Percentiles rank a stretch among this genome's conserved stretches.
These are phyloP conservation scores for Eupithecia dodoneata DNA, from an alignment of 2,888 invertebrate genomes.

Conservation along the genomic window DNA sequence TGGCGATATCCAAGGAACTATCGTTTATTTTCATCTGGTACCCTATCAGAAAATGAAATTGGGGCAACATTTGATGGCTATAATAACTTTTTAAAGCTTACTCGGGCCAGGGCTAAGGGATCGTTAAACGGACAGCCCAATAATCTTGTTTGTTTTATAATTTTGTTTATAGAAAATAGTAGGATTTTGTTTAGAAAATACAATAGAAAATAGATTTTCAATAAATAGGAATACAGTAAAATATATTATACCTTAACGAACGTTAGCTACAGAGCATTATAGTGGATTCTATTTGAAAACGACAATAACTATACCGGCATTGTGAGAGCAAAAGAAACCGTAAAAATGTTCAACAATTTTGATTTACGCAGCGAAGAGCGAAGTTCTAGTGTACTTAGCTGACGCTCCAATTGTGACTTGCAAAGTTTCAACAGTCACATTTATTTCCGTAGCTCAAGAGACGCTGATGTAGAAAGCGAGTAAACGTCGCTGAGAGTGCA, in stretches of 20 bases:
- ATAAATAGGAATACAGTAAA: not conserved
- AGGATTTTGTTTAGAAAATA: not conserved
- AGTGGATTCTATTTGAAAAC: not conserved
- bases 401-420: slow-evolving; percentile 26
- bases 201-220: not conserved
- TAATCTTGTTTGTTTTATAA: slow-evolving; percentile 62
- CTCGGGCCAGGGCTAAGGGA: slow-evolving; percentile 55
- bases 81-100: slow-evolving; percentile 59
- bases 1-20: slow-evolving; percentile 27
- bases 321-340: slow-evolving; percentile 19
- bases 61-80: slow-evolving; percentile 56
- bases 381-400: slow-evolving; percentile 21
- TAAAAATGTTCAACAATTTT: slow-evolving; percentile 27
- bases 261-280: not conserved
- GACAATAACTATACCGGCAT: not conserved
- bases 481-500: slow-evolving; percentile 45
- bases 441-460: slow-evolving; percentile 40
- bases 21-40: slow-evolving; percentile 32
- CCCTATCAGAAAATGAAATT: slow-evolving; percentile 37
- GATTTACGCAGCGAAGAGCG: slow-evolving; percentile 15
- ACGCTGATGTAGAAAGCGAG: slow-evolving; percentile 51
- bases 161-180: slow-evolving; percentile 36
- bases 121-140: slow-evolving; percentile 57
- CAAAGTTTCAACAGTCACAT: slow-evolving; percentile 27
- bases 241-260: not conserved